A percentile compares a stretch with the other conserved stretches of the same genome.
phyloP scores from a whole-genome alignment of 2,797 vertebrate species.

The Lepilemur ruficaudatus region DNA sequence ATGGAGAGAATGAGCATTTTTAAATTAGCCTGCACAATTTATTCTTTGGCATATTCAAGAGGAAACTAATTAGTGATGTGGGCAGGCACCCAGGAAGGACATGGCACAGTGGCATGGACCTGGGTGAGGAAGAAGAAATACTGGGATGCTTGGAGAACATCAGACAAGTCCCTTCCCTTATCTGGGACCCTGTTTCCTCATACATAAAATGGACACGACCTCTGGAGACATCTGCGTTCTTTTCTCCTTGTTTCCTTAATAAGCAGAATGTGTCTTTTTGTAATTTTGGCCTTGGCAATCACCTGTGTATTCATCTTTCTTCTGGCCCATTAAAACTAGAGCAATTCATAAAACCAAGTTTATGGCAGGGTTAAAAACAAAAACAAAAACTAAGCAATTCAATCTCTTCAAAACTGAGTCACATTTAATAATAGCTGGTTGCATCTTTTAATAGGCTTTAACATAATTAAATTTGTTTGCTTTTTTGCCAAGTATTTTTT shows the following conservation, averaged over 20 bases:
- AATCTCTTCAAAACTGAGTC: constrained; percentile 35
- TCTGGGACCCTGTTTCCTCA: background rate
- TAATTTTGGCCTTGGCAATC: constrained; percentile 9
- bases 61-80: background rate
- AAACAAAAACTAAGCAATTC: background rate
- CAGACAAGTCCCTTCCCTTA: background rate
- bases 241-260: background rate
- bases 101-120: background rate
- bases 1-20: background rate
- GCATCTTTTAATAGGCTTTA: constrained; percentile 38
- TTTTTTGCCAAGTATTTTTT: constrained; percentile 50
- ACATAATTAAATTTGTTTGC: background rate
- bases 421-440: background rate
- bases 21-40: background rate
- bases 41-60: background rate
- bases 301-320: background rate
- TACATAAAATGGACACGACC: background rate
- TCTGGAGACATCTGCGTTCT: background rate
- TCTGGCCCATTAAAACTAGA: constrained; percentile 27
- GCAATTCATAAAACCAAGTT: background rate
- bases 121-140: background rate
- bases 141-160: background rate
- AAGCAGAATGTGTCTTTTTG: background rate
- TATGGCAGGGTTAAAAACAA: background rate
- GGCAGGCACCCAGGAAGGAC: background rate